These are phyloP conservation scores for Lasioglossum oenotherae DNA, from an alignment of 2,888 invertebrate species.

Conservation along the genomic window DNA sequence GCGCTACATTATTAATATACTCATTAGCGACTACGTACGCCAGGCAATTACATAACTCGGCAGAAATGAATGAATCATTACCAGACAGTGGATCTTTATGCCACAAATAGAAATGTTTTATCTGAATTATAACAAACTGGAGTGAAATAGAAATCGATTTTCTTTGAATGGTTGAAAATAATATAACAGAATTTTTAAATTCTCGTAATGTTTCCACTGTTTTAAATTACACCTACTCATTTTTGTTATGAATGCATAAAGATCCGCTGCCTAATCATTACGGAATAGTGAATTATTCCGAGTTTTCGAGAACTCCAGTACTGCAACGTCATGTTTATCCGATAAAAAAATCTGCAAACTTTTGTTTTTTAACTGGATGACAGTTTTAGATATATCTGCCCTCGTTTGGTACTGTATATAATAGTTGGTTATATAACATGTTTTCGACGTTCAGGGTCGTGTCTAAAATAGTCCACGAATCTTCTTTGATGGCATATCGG, in stretches of 20 bases:
- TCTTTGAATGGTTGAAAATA: too few species aligned
- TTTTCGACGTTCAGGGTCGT: conserved; percentile 5
- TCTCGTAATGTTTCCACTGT: too few species aligned
- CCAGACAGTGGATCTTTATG: too few species aligned
- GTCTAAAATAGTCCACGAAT: not conserved
- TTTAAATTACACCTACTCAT: too few species aligned
- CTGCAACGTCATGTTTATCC: not conserved
- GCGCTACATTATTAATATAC: not conserved
- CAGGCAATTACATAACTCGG: not conserved
- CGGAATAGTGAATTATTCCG: not conserved
- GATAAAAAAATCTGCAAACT: not conserved
- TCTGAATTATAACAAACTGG: too few species aligned
- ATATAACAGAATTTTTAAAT: too few species aligned
- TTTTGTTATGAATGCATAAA: too few species aligned
- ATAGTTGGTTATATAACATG: not conserved
- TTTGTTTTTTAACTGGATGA: not conserved
- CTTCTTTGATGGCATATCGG: conserved; percentile 1
- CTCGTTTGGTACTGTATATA: not conserved
- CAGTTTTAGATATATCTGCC: not conserved
- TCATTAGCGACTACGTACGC: not conserved
- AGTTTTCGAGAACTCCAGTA: not conserved
- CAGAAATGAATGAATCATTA: not conserved
- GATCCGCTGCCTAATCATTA: not conserved
- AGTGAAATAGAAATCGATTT: too few species aligned
- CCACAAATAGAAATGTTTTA: too few species aligned